These are phyloP conservation scores for Ashinkailepas kermadecensis DNA, from an alignment of 2,888 invertebrate species.

Conservation along the genomic window DNA sequence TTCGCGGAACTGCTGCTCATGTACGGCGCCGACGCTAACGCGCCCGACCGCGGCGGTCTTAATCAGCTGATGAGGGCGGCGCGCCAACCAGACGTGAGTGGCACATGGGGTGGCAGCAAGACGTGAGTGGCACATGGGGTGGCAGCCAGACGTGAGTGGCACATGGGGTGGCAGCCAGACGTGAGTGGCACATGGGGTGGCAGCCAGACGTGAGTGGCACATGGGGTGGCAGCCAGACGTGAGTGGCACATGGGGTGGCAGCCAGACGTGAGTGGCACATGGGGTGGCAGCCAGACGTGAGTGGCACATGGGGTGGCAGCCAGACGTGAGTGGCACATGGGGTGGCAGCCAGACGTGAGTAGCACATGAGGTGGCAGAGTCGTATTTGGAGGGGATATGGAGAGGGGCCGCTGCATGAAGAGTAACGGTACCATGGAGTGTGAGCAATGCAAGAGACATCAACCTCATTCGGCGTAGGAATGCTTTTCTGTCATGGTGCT, in stretches of 20 bases:
- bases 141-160: slow-evolving; percentile 58
- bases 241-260: slow-evolving; percentile 48
- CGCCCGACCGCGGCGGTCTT: slow-evolving; percentile 73
- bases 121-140: slow-evolving; percentile 53
- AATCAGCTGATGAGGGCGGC: slow-evolving; percentile 89
- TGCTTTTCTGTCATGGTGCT: no score
- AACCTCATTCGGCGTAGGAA: no score
- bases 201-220: slow-evolving; percentile 57
- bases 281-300: slow-evolving; percentile 65
- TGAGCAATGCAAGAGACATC: no score
- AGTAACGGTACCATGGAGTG: no score
- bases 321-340: slow-evolving; percentile 54
- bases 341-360: slow-evolving; percentile 62
- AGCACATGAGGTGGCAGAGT: no score
- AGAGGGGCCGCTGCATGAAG: no score
- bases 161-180: slow-evolving; percentile 62
- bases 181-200: slow-evolving; percentile 50
- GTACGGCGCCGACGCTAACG: slow-evolving; percentile 81
- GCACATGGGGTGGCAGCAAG: slow-evolving; percentile 36
- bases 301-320: slow-evolving; percentile 50
- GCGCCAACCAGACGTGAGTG: slow-evolving; percentile 59
- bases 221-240: slow-evolving; percentile 70
- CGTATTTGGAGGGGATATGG: no score
- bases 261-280: slow-evolving; percentile 54
- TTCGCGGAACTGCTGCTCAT: slow-evolving; percentile 71